Evolutionary conservation across 2,797 vertebrate species (phyloP), one percentile per base, ranked within the genome.

Genomic region (Enteromius afrohamiltoni): DNA sequence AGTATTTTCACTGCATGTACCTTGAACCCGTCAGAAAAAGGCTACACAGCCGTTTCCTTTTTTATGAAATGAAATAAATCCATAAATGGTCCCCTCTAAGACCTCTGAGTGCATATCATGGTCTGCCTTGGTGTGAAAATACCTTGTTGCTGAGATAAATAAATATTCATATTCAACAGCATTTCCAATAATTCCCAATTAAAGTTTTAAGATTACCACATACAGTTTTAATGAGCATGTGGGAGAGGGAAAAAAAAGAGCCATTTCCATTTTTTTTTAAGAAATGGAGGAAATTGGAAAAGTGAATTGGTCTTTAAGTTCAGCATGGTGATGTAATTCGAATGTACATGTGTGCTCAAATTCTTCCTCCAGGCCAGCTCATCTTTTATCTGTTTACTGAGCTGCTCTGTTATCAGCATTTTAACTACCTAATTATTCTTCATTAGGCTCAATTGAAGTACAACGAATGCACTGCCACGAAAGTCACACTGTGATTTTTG

Each of bases 381-480:
- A 83, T 86, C 89, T 91, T 92, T 93, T 92, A 93, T 94, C 91
- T 93, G 90, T 95, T 94, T 94, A 91, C 90, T 82, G 82, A 86
- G 88, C 85, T 87, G 89, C 86, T 91, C 85, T 88, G 90, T 93
- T 94, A 93, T 94, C 93, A 90, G 89, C 89, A 70, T 86, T 92
- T 94, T 94, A 94, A 95, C 95, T 93, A 92, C 92, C 93, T 94
- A 94, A 95, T 95, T 95, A 95, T 94, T 95, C 94, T 93, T 94
- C 93, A 94, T 94, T 94, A 93, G 91, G 90, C 91, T 92, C 93
- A 93, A 93, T 95, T 94, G 93, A 93, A 94, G 91, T 88, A 92
- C 92, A 91, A 91, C 91, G 85, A 92, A 92, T 87, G 89, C 81
- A 88, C 89, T 88, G 88, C 90, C 89, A 90, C 91, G 90, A 87